Conservation (phyloP, 35 echinoderm and acorn worm species). For the Strongylocentrotus purpuratus region DNA sequence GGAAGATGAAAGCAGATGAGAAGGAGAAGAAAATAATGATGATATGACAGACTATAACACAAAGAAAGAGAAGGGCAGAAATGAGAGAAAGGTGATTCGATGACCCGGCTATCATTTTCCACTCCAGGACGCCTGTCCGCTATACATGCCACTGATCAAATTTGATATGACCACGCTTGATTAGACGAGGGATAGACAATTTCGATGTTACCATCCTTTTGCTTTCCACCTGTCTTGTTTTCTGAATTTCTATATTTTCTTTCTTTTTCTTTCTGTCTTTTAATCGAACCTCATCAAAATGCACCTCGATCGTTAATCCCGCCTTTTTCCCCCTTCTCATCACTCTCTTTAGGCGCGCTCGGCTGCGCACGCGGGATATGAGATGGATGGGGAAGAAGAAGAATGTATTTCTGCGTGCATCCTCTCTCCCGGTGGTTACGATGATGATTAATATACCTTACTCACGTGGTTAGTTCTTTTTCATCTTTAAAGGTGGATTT, state of each 20-base stretch:
- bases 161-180: conserved; percentile 45
- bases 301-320: conserved; percentile 32
- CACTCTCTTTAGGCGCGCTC: neutral
- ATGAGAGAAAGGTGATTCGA: neutral
- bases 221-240: conserved; percentile 43
- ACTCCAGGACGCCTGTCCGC: neutral
- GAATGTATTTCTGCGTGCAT: neutral
- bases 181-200: conserved; percentile 36
- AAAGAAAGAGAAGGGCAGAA: neutral
- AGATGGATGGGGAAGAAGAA: neutral
- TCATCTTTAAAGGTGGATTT: neutral
- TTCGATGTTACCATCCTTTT: conserved; percentile 38
- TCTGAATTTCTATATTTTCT: conserved; percentile 54
- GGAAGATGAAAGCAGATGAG: neutral
- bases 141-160: conserved; percentile 23
- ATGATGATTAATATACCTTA: neutral
- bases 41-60: neutral
- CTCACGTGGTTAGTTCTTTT: neutral
- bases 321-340: neutral
- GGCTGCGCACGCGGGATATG: neutral
- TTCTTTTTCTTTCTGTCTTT: conserved; percentile 8
- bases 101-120: conserved; percentile 25
- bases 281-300: conserved; percentile 36
- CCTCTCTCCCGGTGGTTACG: neutral
- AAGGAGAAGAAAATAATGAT: neutral